Conservation (phyloP, 2,113 vertebrate genomes). For the Silurus asotus region DNA sequence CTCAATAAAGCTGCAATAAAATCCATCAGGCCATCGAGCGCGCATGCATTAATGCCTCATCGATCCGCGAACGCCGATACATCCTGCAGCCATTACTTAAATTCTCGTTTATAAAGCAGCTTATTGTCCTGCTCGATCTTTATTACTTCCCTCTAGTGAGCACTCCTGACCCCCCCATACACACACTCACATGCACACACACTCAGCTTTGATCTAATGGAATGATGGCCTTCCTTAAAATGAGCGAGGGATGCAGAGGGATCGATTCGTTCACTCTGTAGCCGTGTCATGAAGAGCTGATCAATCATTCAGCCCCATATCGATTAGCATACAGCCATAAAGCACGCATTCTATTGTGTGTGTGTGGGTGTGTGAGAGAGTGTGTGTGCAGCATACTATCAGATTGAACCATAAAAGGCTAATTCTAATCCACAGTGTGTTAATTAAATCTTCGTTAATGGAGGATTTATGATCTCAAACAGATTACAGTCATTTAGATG, state of each 20-base stretch:
- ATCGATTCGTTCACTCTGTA: conserved; percentile 84
- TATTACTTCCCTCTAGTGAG: conserved; percentile 75
- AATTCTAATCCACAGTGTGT: conserved; percentile 40
- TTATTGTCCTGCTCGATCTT: conserved; percentile 85
- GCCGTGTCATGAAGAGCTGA: conserved; percentile 72
- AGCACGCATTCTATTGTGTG: conserved; percentile 66
- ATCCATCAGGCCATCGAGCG: conserved; percentile 56
- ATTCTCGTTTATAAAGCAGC: conserved; percentile 83
- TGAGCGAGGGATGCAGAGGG: conserved; percentile 86
- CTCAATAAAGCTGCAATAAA: conserved; percentile 50
- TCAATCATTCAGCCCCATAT: conserved; percentile 67
- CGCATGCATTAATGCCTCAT: conserved; percentile 69
- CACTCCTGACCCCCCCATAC: conserved; percentile 16
- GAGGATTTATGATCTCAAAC: conserved; percentile 47
- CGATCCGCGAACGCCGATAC: conserved; percentile 64
- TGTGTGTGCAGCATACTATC: conserved; percentile 47
- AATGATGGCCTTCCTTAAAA: conserved; percentile 92
- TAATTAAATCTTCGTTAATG: conserved; percentile 49
- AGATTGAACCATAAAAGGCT: conserved; percentile 39
- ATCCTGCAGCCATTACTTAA: conserved; percentile 74
- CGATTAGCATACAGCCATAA: conserved; percentile 70
- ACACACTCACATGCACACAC: conserved; percentile 13
- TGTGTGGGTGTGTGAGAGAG: conserved; percentile 49
- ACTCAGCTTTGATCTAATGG: conserved; percentile 81
- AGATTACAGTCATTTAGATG: conserved; percentile 48